phyloP scores from a whole-genome alignment of 2,888 invertebrate genomes.

The Oxystoma pomonae region DNA sequence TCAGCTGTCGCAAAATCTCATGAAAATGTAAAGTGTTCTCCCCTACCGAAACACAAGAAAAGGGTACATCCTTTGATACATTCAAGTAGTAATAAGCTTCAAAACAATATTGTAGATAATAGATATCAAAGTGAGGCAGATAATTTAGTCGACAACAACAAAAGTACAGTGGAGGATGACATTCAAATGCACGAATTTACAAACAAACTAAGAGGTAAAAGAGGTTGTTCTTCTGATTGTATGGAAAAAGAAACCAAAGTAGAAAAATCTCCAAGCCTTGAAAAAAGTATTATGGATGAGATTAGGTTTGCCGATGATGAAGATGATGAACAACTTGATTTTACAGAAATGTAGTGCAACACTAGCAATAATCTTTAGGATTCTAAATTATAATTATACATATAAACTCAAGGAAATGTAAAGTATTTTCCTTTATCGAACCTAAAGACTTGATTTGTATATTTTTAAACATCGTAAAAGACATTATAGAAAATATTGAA shows the following conservation, averaged over 20 bases:
- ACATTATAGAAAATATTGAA: no score
- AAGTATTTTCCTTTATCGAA: no score
- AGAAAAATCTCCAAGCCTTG: constrained; percentile 59
- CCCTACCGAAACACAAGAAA: background rate
- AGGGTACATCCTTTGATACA: background rate
- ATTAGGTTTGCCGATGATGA: constrained; percentile 71
- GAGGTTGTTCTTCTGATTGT: constrained; percentile 28
- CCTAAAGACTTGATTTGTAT: no score
- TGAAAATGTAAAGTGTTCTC: background rate
- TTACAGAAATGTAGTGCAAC: constrained; percentile 42
- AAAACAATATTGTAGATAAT: constrained; percentile 22
- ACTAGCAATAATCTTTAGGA: constrained; percentile 28
- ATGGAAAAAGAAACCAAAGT: constrained; percentile 63
- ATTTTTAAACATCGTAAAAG: no score
- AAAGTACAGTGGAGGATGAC: constrained; percentile 20
- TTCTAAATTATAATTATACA: no score
- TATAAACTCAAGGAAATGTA: no score
- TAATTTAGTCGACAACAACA: constrained; percentile 33
- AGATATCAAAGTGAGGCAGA: constrained; percentile 26
- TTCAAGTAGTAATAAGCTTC: background rate
- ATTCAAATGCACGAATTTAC: constrained; percentile 41
- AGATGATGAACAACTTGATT: constrained; percentile 48
- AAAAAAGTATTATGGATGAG: constrained; percentile 58
- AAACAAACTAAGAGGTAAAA: constrained; percentile 20
- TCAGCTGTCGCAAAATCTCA: background rate